Conservation (phyloP, 2,113 vertebrate species). For the Alexandromys fortis region DNA sequence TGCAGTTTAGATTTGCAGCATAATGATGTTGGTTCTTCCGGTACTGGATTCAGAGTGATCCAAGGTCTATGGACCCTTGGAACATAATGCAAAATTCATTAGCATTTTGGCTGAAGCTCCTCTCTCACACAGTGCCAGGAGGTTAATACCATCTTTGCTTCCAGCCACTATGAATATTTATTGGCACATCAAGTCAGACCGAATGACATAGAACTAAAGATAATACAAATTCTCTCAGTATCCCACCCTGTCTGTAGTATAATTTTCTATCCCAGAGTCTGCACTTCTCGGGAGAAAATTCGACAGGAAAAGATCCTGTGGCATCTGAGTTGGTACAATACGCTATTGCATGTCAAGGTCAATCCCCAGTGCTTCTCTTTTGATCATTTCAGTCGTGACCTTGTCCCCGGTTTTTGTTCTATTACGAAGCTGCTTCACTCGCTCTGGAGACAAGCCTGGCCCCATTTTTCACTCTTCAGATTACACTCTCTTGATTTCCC, state of each 20-base stretch:
- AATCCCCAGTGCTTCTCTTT: background rate
- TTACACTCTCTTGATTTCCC: background rate
- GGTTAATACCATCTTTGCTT: constrained; percentile 31
- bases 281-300: background rate
- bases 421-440: background rate
- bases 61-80: constrained; percentile 40
- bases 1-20: constrained; percentile 19
- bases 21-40: background rate
- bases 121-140: background rate
- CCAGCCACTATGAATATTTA: constrained; percentile 48
- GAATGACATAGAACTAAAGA: constrained; percentile 56
- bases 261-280: constrained; percentile 19
- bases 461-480: background rate
- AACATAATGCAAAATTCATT: constrained; percentile 39
- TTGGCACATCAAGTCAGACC: constrained; percentile 29
- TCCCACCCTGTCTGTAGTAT: background rate
- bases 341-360: background rate
- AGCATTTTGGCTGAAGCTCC: background rate
- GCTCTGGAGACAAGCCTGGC: constrained; percentile 44
- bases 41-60: constrained; percentile 1
- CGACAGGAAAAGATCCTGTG: constrained; percentile 14
- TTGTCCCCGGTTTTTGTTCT: background rate
- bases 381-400: background rate
- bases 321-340: constrained; percentile 10
- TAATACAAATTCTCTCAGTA: background rate